A percentile compares a stretch with the other conserved stretches of the same genome.
Evolutionary conservation across 2,888 invertebrate species (phyloP).

Genomic region (Sipunculus nudus): DNA sequence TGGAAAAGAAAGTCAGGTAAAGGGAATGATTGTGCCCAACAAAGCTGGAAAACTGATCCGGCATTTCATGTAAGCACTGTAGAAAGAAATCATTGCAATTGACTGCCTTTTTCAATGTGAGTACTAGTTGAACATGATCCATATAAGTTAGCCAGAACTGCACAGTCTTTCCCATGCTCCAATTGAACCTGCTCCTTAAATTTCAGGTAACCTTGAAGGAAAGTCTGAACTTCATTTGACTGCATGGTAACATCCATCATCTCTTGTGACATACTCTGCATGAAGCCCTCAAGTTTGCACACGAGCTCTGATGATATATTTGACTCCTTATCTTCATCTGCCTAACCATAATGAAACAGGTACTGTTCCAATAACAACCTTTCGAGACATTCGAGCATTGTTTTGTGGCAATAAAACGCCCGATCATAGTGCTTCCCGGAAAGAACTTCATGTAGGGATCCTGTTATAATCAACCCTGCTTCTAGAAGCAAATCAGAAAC

Average conservation of each 20-base stretch:
- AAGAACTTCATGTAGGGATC: constrained; percentile 29
- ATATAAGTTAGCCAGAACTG: constrained; percentile 31
- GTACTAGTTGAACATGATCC: constrained; percentile 29
- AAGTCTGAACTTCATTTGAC: background rate
- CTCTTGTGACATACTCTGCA: background rate
- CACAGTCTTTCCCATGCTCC: constrained; percentile 24
- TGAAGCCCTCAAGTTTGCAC: too few relatives aligned
- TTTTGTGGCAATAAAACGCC: too few relatives aligned
- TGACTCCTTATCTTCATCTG: too few relatives aligned
- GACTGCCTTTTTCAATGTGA: constrained; percentile 22
- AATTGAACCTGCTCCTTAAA: constrained; percentile 6
- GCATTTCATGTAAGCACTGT: constrained; percentile 21
- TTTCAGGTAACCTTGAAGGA: background rate
- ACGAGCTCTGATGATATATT: too few relatives aligned
- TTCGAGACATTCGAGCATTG: too few relatives aligned
- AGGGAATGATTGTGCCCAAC: constrained; percentile 38
- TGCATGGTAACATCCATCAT: background rate
- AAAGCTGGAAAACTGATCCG: constrained; percentile 36
- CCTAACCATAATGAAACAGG: too few relatives aligned
- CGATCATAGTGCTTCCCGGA: constrained; percentile 32
- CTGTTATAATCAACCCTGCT: constrained; percentile 23
- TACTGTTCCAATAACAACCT: too few relatives aligned
- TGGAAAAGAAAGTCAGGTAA: constrained; percentile 28
- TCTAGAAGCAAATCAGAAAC: background rate
- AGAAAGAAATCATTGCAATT: constrained; percentile 23